Evolutionary conservation across 2,888 invertebrate species (phyloP).

Genomic region (Agrotis exclamationis): DNA sequence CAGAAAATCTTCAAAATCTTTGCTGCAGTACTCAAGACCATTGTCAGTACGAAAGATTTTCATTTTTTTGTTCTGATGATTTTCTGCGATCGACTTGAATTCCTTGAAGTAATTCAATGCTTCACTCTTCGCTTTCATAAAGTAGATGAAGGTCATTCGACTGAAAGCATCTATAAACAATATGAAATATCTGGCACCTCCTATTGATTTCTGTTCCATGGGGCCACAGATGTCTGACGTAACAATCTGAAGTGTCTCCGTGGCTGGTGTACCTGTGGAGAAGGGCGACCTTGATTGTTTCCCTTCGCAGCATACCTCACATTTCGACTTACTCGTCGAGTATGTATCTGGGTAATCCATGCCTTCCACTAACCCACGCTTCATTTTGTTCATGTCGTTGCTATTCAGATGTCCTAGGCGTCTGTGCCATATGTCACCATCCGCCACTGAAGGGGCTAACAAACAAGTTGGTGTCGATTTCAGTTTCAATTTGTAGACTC

Average conservation of each 20-base stretch:
- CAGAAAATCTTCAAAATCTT: background rate
- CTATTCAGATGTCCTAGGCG: too few species aligned
- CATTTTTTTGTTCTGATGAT: background rate
- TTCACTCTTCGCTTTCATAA: constrained; percentile 24
- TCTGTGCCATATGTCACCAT: too few species aligned
- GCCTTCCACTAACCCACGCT: too few species aligned
- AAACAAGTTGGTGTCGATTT: too few species aligned
- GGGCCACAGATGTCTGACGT: constrained; percentile 43
- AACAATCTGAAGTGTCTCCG: constrained; percentile 35
- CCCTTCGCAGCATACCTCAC: constrained; percentile 55
- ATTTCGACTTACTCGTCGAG: constrained; percentile 49
- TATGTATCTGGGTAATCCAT: too few species aligned
- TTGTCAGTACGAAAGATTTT: background rate
- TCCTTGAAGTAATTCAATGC: constrained; percentile 27
- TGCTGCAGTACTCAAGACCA: background rate
- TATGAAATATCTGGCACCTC: constrained; percentile 54
- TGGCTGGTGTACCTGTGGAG: too few species aligned
- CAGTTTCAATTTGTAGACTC: too few species aligned
- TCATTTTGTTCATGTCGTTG: too few species aligned
- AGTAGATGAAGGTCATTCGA: constrained; percentile 48
- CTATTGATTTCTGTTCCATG: constrained; percentile 42
- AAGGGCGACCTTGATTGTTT: constrained; percentile 51
- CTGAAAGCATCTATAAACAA: constrained; percentile 59
- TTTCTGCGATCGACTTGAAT: background rate
- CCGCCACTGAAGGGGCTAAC: too few species aligned